A percentile compares a stretch with the other conserved stretches of the same genome.
Conservation (phyloP, 2,888 invertebrate genomes). For the Podabrus alpinus region DNA sequence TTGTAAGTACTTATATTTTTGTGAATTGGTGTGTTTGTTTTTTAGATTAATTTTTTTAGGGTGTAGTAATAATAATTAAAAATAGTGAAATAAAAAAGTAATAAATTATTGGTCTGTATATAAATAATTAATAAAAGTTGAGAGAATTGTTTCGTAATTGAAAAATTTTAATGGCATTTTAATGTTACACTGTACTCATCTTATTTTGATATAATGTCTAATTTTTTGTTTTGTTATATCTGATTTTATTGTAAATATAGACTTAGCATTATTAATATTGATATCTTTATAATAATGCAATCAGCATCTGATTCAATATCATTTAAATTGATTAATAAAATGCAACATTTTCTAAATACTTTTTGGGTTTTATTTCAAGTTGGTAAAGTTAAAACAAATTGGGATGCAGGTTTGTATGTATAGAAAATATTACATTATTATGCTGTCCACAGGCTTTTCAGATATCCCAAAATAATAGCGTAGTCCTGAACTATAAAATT, state of each 20-base stretch:
- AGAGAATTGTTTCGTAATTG: background rate
- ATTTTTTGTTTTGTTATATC: constrained; percentile 28
- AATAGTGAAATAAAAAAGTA: background rate
- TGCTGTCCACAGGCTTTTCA: background rate
- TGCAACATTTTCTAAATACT: constrained; percentile 45
- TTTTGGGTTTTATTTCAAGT: background rate
- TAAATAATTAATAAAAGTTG: background rate
- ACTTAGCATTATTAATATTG: constrained; percentile 53
- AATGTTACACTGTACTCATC: constrained; percentile 1
- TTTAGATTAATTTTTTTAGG: constrained; percentile 15
- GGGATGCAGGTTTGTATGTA: too few species aligned
- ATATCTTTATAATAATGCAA: constrained; percentile 56
- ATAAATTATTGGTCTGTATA: constrained; percentile 8
- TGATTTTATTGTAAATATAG: constrained; percentile 54
- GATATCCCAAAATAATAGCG: background rate
- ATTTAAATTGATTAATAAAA: constrained; percentile 42
- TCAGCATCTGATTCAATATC: constrained; percentile 46
- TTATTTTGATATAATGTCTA: constrained; percentile 9
- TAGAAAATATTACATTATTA: too few species aligned
- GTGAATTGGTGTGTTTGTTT: constrained; percentile 25
- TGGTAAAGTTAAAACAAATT: too few species aligned
- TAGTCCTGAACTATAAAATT: too few species aligned
- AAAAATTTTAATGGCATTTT: constrained; percentile 13
- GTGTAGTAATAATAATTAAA: background rate
- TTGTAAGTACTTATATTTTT: constrained; percentile 28